phyloP scores from a whole-genome alignment of 64 coral and sea anemone species.

The Stichodactyla helianthus region DNA sequence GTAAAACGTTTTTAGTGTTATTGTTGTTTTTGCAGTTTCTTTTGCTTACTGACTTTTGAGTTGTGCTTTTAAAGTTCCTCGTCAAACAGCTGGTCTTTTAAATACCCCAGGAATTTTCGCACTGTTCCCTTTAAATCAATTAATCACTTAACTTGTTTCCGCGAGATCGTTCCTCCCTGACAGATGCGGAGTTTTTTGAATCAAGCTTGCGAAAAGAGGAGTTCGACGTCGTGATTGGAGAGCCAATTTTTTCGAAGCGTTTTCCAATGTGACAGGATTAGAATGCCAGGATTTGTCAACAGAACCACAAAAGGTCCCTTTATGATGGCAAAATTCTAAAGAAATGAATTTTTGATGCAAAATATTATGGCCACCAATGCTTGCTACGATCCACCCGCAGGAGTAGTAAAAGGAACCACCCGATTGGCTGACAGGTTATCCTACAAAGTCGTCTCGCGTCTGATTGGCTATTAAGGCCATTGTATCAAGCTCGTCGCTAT shows the following conservation, averaged over 20 bases:
- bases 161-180: neutral
- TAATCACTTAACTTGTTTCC: neutral
- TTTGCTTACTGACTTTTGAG: neutral
- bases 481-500: neutral
- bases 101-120: neutral
- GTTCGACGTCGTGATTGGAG: neutral
- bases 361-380: slow-evolving; percentile 70
- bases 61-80: slow-evolving; percentile 37
- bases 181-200: neutral
- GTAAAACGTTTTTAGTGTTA: neutral
- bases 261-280: neutral
- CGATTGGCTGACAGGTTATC: slow-evolving; percentile 77
- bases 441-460: slow-evolving; percentile 39
- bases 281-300: slow-evolving; percentile 48
- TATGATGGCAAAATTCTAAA: slow-evolving; percentile 48
- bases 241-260: neutral
- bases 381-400: slow-evolving; percentile 84
- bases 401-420: slow-evolving; percentile 22
- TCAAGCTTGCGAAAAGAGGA: neutral
- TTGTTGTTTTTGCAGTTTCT: neutral
- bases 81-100: neutral
- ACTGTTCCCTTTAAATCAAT: neutral
- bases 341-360: slow-evolving; percentile 68
- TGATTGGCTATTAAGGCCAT: slow-evolving; percentile 49
- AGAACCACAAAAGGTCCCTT: slow-evolving; percentile 83